Percentiles rank a stretch among this genome's conserved stretches.
Conservation (phyloP, 53 echinoderm and acorn worm genomes). For the Holothuria leucospilota region DNA sequence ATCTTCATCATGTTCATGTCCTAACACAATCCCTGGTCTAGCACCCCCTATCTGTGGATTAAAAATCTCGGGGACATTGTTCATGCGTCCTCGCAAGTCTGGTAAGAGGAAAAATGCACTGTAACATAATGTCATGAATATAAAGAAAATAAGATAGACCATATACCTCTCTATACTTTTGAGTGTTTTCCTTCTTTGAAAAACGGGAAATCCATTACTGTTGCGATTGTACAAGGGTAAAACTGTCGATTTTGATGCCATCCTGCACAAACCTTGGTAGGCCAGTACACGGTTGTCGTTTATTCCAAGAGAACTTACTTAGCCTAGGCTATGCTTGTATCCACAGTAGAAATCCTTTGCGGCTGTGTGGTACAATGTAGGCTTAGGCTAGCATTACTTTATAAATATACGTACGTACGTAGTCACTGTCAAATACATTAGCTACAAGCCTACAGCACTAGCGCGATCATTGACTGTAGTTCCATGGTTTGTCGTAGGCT, state of each 20-base stretch:
- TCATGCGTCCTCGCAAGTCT: slow-evolving; percentile 73
- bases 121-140: slow-evolving; percentile 91
- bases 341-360: too few species aligned
- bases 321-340: neutral
- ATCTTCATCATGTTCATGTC: slow-evolving; percentile 59
- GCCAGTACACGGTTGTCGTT: too few species aligned
- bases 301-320: neutral
- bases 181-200: slow-evolving; percentile 74
- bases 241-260: slow-evolving; percentile 81
- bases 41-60: slow-evolving; percentile 59
- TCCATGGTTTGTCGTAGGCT: too few species aligned
- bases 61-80: slow-evolving; percentile 70
- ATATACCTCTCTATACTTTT: slow-evolving; percentile 90
- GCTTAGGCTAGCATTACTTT: too few species aligned
- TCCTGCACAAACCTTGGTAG: slow-evolving; percentile 47
- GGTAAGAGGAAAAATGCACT: slow-evolving; percentile 92
- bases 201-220: slow-evolving; percentile 84
- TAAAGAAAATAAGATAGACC: slow-evolving; percentile 86
- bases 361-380: too few species aligned
- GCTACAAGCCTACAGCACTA: too few species aligned
- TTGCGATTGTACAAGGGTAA: slow-evolving; percentile 88
- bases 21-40: slow-evolving; percentile 63
- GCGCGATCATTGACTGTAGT: too few species aligned
- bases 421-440: too few species aligned
- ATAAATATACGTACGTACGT: too few species aligned